Percentiles rank a stretch among this genome's conserved stretches.
Conservation (phyloP, 2,113 vertebrate genomes). For the Pangasianodon gigas region DNA sequence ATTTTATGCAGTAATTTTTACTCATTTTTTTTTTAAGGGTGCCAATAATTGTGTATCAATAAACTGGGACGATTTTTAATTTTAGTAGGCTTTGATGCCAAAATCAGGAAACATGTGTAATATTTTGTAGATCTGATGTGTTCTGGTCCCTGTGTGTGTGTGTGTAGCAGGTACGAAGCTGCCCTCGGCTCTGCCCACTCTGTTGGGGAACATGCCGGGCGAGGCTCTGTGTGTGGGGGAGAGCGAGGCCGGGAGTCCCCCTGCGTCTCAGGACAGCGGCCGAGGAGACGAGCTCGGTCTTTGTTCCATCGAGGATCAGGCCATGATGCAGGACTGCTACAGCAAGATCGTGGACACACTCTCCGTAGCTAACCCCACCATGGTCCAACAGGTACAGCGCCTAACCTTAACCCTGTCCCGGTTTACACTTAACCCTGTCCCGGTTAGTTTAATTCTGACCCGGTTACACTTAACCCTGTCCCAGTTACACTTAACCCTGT, state of each 20-base stretch:
- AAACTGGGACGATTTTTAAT: not conserved
- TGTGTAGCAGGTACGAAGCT: slow-evolving; percentile 83
- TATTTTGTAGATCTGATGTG: not conserved
- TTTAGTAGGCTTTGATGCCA: not conserved
- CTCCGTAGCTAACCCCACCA: slow-evolving; percentile 91
- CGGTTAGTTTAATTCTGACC: too few species aligned
- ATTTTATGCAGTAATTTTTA: not conserved
- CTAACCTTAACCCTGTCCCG: not conserved
- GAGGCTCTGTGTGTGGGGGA: slow-evolving; percentile 82
- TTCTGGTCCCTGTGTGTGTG: not conserved
- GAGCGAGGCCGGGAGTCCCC: slow-evolving; percentile 80
- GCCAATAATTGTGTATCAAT: too few species aligned
- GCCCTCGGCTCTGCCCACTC: slow-evolving; percentile 88
- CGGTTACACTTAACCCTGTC: not conserved
- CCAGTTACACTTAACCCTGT: too few species aligned
- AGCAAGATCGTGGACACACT: slow-evolving; percentile 98
- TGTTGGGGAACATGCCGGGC: slow-evolving; percentile 90
- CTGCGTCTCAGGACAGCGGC: slow-evolving; percentile 81
- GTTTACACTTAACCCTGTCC: too few species aligned
- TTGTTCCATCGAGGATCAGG: slow-evolving; percentile 92
- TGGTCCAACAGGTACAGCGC: slow-evolving; percentile 90
- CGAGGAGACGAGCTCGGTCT: slow-evolving; percentile 83
- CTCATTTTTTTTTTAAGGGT: not conserved
- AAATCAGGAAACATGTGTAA: not conserved
- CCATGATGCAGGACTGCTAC: slow-evolving; percentile 99